Evolutionary conservation across 2,113 vertebrate genomes (phyloP).

Genomic region (Macroglossus sobrinus): DNA sequence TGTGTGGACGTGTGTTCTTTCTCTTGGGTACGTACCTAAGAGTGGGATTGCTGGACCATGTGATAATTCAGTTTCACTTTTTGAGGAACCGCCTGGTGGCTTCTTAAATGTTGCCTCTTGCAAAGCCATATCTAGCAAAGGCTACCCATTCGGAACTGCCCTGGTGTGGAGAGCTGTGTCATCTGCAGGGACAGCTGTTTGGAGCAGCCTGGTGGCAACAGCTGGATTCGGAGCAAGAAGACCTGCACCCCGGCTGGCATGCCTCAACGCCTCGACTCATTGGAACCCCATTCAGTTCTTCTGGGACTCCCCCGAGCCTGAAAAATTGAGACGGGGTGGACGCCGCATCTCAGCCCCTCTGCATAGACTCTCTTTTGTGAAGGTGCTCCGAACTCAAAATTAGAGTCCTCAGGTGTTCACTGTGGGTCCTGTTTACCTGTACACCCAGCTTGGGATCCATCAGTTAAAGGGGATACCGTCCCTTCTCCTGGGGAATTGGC

Average conservation of each 20-base stretch:
- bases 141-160: neutral
- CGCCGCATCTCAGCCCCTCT: no score
- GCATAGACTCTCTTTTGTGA: neutral
- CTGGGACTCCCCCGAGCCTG: neutral
- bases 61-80: neutral
- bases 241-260: rapidly evolving
- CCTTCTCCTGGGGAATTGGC: neutral
- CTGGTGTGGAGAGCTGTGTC: neutral
- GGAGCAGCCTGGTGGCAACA: neutral
- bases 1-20: neutral
- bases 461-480: rapidly evolving
- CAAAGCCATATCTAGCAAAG: neutral
- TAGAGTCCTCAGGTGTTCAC: neutral
- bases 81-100: neutral
- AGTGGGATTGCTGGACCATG: neutral
- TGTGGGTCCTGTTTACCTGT: neutral
- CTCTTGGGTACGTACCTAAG: neutral
- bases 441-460: rapidly evolving
- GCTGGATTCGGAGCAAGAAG: neutral
- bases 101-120: neutral
- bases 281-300: rapidly evolving
- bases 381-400: neutral
- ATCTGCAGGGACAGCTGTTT: neutral
- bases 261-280: neutral
- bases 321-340: neutral